These are phyloP conservation scores for Oxyruncus cristatus DNA, from an alignment of 2,113 vertebrate genomes.

Conservation along the genomic window DNA sequence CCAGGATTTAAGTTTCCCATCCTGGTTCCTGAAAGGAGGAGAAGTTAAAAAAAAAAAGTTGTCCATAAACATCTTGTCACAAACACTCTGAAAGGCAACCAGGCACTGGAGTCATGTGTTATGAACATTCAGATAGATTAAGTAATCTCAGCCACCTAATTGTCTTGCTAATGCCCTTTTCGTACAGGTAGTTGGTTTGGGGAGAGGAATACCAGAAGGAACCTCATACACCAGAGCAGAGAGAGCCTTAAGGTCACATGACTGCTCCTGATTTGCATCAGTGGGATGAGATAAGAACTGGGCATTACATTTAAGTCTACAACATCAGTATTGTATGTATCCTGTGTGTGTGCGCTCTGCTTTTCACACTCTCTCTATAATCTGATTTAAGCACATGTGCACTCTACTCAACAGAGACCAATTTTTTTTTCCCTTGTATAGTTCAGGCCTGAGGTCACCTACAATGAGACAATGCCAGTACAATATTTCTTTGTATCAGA, in stretches of 20 bases:
- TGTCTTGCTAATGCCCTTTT: background rate
- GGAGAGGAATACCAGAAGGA: background rate
- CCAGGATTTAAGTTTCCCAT: constrained; percentile 5
- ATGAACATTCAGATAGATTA: background rate
- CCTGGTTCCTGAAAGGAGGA: background rate
- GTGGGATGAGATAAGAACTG: background rate
- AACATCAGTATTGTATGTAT: background rate
- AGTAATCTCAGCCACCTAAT: background rate
- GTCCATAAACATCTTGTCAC: constrained; percentile 9
- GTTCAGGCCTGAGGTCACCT: constrained; percentile 55
- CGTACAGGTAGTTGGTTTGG: background rate
- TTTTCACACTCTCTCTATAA: constrained; percentile 34
- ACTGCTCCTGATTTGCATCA: background rate
- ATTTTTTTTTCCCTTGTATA: constrained; percentile 10
- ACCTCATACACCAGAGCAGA: background rate
- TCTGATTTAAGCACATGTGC: constrained; percentile 38
- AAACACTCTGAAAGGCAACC: constrained; percentile 11
- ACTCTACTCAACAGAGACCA: constrained; percentile 51
- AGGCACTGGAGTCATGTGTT: background rate
- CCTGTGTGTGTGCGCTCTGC: background rate
- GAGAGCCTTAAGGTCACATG: background rate
- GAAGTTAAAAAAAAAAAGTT: background rate
- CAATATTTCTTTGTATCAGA: constrained; percentile 49
- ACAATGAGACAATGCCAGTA: constrained; percentile 48
- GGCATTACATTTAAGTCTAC: background rate